These are phyloP conservation scores for Papilio aristodemus DNA, from an alignment of 1,140 invertebrate genomes.

Conservation along the genomic window DNA sequence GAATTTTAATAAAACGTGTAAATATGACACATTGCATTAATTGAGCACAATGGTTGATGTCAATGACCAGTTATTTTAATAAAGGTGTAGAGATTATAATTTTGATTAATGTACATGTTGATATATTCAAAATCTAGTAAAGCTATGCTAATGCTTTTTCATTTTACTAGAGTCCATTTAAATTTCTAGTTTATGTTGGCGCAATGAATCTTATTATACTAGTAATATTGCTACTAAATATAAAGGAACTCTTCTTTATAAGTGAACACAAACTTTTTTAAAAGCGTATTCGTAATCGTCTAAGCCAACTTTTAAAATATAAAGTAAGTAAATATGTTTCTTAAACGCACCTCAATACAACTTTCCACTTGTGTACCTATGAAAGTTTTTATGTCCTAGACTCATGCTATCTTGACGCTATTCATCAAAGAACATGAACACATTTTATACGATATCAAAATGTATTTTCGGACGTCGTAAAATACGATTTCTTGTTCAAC, in stretches of 20 bases:
- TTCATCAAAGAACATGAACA: conserved; percentile 5
- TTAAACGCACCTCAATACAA: conserved; percentile 30
- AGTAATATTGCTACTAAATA: background rate
- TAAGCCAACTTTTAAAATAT: conserved; percentile 1
- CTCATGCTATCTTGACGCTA: conserved; percentile 44
- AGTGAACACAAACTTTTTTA: too few species aligned
- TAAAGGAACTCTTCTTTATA: too few species aligned
- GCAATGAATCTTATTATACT: background rate
- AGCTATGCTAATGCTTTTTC: background rate
- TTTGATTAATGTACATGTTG: too few species aligned
- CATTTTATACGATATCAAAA: conserved; percentile 7
- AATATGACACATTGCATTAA: too few species aligned
- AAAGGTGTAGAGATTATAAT: too few species aligned
- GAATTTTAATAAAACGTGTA: too few species aligned
- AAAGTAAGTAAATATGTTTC: background rate
- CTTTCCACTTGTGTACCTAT: conserved; percentile 47
- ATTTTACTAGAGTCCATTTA: background rate
- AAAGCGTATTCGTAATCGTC: too few species aligned
- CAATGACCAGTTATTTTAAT: too few species aligned
- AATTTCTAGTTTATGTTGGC: background rate
- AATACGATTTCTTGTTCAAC: background rate
- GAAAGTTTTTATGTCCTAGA: conserved; percentile 46
- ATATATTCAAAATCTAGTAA: too few species aligned
- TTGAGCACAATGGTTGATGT: too few species aligned
- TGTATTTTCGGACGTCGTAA: background rate